Conservation (phyloP, 1,140 invertebrate genomes). For the Eriocheir sinensis region DNA sequence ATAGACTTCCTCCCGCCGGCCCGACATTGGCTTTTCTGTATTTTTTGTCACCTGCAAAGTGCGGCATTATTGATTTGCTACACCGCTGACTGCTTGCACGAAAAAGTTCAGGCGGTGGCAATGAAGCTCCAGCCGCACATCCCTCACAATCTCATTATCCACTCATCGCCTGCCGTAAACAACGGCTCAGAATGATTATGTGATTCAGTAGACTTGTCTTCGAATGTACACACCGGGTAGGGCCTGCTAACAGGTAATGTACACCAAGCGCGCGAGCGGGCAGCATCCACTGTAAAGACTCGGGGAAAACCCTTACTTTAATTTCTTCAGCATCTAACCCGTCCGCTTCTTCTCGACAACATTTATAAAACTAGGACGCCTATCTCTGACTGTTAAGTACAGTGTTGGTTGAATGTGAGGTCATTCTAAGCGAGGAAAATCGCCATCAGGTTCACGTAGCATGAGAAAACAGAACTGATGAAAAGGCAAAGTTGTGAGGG, state of each 20-base stretch:
- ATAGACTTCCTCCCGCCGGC: conserved; percentile 30
- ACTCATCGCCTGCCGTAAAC: conserved; percentile 6
- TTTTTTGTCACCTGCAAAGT: background rate
- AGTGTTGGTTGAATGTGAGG: no score
- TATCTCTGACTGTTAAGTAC: no score
- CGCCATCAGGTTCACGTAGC: no score
- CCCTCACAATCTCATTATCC: conserved; percentile 2
- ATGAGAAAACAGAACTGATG: no score
- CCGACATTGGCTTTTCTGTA: background rate
- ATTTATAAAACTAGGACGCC: no score
- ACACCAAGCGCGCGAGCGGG: no score
- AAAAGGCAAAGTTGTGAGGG: no score
- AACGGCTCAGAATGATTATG: background rate
- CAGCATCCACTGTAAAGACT: no score
- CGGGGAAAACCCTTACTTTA: no score
- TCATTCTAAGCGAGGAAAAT: no score
- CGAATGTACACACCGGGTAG: background rate
- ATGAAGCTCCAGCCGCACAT: background rate
- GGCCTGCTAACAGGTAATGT: background rate
- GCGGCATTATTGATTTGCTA: background rate
- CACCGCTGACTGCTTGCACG: background rate
- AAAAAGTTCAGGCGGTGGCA: background rate
- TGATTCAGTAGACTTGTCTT: conserved; percentile 5
- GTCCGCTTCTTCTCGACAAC: no score
- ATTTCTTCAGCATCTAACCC: no score